phyloP scores from a whole-genome alignment of 2,797 vertebrate species.

The Basileuterus tristriatus region DNA sequence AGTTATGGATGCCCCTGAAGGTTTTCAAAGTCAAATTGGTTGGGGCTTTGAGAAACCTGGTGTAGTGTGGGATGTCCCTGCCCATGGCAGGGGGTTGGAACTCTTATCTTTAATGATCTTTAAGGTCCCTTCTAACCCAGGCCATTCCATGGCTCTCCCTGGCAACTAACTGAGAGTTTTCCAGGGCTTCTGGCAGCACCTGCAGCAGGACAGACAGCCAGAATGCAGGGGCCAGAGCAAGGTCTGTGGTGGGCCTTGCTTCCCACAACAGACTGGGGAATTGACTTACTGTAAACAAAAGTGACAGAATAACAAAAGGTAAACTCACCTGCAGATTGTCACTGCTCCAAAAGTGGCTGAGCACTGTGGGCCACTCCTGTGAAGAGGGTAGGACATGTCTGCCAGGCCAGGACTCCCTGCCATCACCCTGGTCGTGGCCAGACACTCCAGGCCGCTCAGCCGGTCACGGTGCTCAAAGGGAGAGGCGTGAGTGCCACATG shows the following conservation, averaged over 20 bases:
- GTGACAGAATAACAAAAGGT: neutral
- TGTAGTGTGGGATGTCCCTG: too few relatives aligned
- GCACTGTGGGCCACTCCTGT: accelerated
- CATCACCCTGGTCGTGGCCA: accelerated
- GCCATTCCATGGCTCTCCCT: neutral
- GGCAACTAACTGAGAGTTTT: neutral
- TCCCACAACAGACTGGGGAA: neutral
- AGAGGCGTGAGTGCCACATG: accelerated
- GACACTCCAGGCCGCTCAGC: accelerated
- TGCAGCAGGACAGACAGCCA: neutral
- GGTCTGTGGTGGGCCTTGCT: neutral
- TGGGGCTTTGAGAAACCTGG: neutral
- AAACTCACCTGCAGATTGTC: neutral
- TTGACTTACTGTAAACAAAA: neutral
- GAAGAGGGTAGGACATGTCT: accelerated
- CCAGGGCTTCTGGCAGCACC: neutral
- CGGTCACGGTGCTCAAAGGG: accelerated
- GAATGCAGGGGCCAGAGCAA: neutral
- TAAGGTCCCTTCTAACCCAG: neutral
- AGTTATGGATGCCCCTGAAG: neutral
- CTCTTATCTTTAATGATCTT: neutral
- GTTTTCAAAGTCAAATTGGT: neutral
- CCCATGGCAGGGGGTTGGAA: neutral
- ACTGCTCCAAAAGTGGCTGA: accelerated
- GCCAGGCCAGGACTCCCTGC: neutral